Conservation (phyloP, 2,113 vertebrate genomes). For the Porphyrio hochstetteri region DNA sequence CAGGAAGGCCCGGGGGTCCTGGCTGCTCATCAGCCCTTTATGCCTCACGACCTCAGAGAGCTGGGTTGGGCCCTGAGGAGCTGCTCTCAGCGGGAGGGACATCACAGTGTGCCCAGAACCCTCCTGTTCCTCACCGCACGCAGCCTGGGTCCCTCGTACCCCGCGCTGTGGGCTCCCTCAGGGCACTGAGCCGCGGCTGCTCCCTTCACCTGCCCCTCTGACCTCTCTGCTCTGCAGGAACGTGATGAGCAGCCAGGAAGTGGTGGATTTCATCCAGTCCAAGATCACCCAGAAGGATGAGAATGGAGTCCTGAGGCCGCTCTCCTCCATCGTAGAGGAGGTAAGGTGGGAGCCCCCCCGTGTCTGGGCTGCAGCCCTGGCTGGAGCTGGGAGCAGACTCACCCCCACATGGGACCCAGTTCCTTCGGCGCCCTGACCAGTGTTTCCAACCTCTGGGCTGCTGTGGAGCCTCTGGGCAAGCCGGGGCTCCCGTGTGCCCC, state of each 20-base stretch:
- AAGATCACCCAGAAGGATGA: conserved; percentile 86
- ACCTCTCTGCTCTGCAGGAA: conserved; percentile 80
- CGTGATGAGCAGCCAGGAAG: conserved; percentile 98
- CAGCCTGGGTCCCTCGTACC: background rate
- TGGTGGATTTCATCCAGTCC: conserved; percentile 94
- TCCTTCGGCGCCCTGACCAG: background rate
- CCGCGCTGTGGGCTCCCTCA: background rate
- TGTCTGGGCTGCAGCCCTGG: background rate
- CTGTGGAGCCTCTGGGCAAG: background rate
- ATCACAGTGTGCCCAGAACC: background rate
- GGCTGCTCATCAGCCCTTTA: background rate
- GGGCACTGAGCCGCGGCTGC: background rate
- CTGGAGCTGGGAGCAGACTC: background rate
- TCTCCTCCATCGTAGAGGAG: conserved; percentile 94
- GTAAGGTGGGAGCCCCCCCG: conserved; percentile 63
- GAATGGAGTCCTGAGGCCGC: conserved; percentile 78
- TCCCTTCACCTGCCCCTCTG: background rate
- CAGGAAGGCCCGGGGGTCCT: background rate
- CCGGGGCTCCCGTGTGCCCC: background rate
- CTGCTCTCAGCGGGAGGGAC: no score
- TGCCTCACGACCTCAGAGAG: background rate
- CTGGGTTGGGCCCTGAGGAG: background rate
- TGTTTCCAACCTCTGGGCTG: background rate
- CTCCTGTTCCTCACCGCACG: rapidly evolving
- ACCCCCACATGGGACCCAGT: background rate